phyloP scores from a whole-genome alignment of 1,140 invertebrate species.

The Chlorops oryzae region DNA sequence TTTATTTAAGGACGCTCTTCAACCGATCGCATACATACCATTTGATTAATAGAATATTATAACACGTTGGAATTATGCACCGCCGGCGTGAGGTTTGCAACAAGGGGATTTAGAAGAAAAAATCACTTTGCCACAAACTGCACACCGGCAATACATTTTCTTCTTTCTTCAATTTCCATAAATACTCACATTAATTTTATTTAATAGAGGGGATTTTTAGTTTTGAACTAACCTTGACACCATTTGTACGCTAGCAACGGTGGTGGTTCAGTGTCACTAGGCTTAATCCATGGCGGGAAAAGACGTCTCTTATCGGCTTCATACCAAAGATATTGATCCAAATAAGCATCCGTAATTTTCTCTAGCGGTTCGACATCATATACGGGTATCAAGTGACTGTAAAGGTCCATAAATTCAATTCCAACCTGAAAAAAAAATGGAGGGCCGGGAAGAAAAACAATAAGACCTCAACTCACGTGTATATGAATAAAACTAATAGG shows the following conservation, averaged over 20 bases:
- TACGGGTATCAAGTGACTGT: slow-evolving; percentile 96
- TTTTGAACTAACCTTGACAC: slow-evolving; percentile 79
- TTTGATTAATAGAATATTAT: no score
- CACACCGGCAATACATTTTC: slow-evolving; percentile 49
- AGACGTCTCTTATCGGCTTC: slow-evolving; percentile 96
- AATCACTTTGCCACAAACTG: slow-evolving; percentile 60
- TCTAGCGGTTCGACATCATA: slow-evolving; percentile 99
- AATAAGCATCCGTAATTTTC: slow-evolving; percentile 99
- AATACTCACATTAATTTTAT: not conserved
- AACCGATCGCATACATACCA: no score
- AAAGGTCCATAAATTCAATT: slow-evolving; percentile 99
- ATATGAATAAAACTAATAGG: not conserved
- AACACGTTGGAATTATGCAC: slow-evolving; percentile 10
- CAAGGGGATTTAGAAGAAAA: slow-evolving; percentile 55
- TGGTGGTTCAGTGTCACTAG: slow-evolving; percentile 96
- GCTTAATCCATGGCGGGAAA: slow-evolving; percentile 99
- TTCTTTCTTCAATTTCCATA: not conserved
- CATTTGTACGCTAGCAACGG: slow-evolving; percentile 98
- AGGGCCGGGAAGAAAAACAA: no score
- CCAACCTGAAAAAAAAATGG: slow-evolving; percentile 62
- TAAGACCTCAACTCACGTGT: not conserved
- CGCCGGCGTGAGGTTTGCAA: slow-evolving; percentile 59
- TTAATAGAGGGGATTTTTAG: no score
- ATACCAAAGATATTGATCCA: slow-evolving; percentile 99
- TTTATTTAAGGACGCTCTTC: no score